Percentiles rank a stretch among this genome's conserved stretches.
Evolutionary conservation across 2,888 invertebrate genomes (phyloP).

Genomic region (Spilosoma lubricipeda): DNA sequence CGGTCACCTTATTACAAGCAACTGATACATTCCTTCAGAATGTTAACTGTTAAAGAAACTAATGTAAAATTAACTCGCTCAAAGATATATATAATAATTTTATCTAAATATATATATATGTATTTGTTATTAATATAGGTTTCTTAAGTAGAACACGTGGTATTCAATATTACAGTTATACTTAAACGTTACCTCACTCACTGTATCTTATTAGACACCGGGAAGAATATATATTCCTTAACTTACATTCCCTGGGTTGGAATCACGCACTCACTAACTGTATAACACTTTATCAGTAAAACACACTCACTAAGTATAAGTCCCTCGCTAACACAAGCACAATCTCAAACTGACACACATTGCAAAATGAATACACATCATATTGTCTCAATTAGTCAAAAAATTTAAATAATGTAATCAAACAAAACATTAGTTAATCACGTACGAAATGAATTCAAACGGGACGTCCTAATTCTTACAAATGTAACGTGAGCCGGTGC

Average conservation of each 20-base stretch:
- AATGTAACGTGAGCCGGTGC: slow-evolving; percentile 42
- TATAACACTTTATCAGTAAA: neutral
- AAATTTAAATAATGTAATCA: slow-evolving; percentile 44
- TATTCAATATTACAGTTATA: neutral
- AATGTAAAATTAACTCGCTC: neutral
- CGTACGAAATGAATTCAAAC: slow-evolving; percentile 45
- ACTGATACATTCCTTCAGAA: neutral
- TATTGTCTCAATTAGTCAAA: slow-evolving; percentile 18
- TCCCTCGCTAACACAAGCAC: neutral
- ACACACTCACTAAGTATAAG: neutral
- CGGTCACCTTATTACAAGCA: neutral
- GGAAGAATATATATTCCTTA: neutral
- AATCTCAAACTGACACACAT: neutral
- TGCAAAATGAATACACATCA: slow-evolving; percentile 4
- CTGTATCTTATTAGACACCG: neutral
- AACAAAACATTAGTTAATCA: slow-evolving; percentile 43
- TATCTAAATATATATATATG: too few species aligned
- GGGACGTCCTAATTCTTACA: slow-evolving; percentile 54
- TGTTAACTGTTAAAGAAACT: neutral
- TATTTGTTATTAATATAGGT: too few species aligned
- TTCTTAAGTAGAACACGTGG: neutral
- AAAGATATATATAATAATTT: too few species aligned
- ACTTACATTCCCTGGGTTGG: neutral
- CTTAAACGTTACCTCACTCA: neutral
- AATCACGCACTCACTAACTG: neutral